These are phyloP conservation scores for Orchesella flavescens DNA, from an alignment of 2,888 invertebrate species.

Conservation along the genomic window DNA sequence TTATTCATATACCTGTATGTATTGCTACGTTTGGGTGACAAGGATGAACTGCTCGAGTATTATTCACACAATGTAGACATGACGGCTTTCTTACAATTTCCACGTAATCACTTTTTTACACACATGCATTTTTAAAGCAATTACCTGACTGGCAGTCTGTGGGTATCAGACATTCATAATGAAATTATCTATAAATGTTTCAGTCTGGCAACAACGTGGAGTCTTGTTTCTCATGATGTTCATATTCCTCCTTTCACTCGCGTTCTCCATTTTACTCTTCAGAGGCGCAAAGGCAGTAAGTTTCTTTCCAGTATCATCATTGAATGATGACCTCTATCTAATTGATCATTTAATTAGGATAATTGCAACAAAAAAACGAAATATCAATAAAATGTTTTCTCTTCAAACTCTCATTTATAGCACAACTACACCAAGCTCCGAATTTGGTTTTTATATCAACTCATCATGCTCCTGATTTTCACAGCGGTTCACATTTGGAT, in stretches of 20 bases:
- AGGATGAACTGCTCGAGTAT: slow-evolving; percentile 47
- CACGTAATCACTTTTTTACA: slow-evolving; percentile 32
- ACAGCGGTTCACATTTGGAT: slow-evolving; percentile 61
- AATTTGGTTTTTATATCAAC: slow-evolving; percentile 62
- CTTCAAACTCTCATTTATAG: slow-evolving; percentile 17
- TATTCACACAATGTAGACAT: slow-evolving; percentile 64
- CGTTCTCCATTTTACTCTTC: slow-evolving; percentile 55
- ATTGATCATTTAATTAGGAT: neutral
- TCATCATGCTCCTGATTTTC: slow-evolving; percentile 55
- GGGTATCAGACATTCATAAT: neutral
- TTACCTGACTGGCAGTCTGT: neutral
- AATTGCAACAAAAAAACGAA: neutral
- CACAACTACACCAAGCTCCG: slow-evolving; percentile 56
- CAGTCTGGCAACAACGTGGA: slow-evolving; percentile 63
- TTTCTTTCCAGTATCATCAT: neutral
- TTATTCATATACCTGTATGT: slow-evolving; percentile 61
- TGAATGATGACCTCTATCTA: neutral
- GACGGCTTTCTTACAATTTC: slow-evolving; percentile 49
- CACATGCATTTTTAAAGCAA: neutral
- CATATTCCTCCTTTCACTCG: slow-evolving; percentile 56
- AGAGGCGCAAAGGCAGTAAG: slow-evolving; percentile 60
- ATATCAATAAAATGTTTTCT: neutral
- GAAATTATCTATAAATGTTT: neutral
- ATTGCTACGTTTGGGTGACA: slow-evolving; percentile 49
- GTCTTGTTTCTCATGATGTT: slow-evolving; percentile 51